Conservation (phyloP, 2,797 vertebrate species). For the Tympanoctomys barrerae region DNA sequence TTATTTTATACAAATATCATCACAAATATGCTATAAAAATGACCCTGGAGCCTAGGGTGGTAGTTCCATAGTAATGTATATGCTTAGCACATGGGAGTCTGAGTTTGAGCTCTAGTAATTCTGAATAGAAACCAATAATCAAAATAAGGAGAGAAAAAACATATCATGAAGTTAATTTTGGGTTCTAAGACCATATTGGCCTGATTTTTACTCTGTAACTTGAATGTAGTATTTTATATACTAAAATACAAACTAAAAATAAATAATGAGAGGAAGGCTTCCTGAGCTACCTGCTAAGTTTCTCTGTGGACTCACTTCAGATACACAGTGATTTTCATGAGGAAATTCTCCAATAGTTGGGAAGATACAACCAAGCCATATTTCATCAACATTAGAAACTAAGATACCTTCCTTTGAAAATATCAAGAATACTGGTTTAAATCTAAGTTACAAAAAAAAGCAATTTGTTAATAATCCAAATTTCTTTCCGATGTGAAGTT, state of each 20-base stretch:
- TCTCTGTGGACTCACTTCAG: background rate
- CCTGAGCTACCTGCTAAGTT: background rate
- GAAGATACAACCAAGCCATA: background rate
- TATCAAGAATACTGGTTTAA: conserved; percentile 21
- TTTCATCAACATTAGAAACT: background rate
- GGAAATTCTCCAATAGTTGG: background rate
- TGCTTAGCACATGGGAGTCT: background rate
- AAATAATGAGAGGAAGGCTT: background rate
- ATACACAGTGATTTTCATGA: background rate
- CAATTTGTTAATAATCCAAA: background rate
- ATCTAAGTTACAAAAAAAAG: background rate
- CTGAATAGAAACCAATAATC: conserved; percentile 22
- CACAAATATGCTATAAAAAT: conserved; percentile 37
- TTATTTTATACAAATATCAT: background rate
- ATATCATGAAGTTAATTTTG: conserved; percentile 1
- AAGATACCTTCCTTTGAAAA: background rate
- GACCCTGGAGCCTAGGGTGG: background rate
- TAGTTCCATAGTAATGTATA: background rate
- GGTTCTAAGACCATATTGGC: background rate
- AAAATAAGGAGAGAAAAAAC: conserved; percentile 32
- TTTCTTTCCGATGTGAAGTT: background rate
- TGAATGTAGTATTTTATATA: background rate
- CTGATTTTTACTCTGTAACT: conserved; percentile 44
- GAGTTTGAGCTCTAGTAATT: background rate
- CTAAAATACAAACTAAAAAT: background rate